phyloP scores from a whole-genome alignment of 92 coral and sea anemone genomes.

The Bergia puertoricense region DNA sequence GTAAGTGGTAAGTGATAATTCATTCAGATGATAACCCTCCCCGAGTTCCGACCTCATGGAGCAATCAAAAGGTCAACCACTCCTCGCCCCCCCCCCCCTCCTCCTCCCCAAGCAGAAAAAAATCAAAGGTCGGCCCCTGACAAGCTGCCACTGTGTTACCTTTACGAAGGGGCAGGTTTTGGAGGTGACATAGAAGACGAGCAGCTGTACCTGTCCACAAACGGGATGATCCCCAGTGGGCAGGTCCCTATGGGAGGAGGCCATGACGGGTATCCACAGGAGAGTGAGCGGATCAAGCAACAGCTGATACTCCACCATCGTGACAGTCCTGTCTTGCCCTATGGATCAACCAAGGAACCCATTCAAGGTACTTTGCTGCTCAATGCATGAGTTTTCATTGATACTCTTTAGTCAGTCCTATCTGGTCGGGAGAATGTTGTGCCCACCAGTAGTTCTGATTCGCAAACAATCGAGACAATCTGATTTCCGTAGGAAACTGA shows the following conservation, averaged over 20 bases:
- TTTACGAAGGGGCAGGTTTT: conserved; percentile 44
- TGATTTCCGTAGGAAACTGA: no score
- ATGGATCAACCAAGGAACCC: conserved; percentile 38
- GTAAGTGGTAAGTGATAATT: no score
- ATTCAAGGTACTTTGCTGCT: conserved; percentile 68
- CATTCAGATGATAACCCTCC: no score
- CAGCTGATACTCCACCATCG: conserved; percentile 73
- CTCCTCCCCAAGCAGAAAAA: no score
- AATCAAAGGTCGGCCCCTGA: not conserved
- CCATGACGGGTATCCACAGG: conserved; percentile 45
- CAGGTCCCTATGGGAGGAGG: conserved; percentile 45
- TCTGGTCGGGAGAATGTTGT: not conserved
- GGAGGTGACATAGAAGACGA: conserved; percentile 91
- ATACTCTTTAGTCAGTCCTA: not conserved
- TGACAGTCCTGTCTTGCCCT: conserved; percentile 76
- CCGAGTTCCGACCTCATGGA: no score
- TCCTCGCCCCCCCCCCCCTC: no score
- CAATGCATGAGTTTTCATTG: not conserved
- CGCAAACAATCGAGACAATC: no score
- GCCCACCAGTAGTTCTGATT: no score
- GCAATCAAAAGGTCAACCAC: no score
- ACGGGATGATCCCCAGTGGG: conserved; percentile 71
- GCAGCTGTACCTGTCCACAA: conserved; percentile 62
- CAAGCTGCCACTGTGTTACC: not conserved
- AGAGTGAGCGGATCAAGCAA: conserved; percentile 70